Conservation (phyloP, 2,113 vertebrate genomes). For the Blennius ocellaris region DNA sequence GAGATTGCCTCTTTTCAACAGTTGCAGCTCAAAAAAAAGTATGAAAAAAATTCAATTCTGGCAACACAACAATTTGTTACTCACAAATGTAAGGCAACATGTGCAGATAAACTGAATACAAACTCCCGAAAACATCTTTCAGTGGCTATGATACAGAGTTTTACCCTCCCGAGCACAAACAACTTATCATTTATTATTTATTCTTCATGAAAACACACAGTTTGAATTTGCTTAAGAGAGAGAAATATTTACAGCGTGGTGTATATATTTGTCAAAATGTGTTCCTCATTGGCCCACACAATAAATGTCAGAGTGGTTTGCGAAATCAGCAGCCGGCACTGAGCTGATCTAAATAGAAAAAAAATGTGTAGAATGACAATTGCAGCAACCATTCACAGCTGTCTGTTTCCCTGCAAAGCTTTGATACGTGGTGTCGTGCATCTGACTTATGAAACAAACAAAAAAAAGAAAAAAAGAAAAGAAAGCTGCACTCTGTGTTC, state of each 20-base stretch:
- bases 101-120: slow-evolving; percentile 10
- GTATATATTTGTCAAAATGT: slow-evolving; percentile 2
- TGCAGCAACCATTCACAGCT: slow-evolving; percentile 13
- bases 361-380: slow-evolving; percentile 33
- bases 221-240: neutral
- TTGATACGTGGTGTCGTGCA: slow-evolving; percentile 31
- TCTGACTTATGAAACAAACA: slow-evolving; percentile 21
- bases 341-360: slow-evolving; percentile 21
- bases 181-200: slow-evolving; percentile 38
- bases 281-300: neutral
- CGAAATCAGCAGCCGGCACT: slow-evolving; percentile 5
- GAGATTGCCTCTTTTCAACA: neutral
- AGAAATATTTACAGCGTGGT: too few species aligned
- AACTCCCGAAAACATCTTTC: slow-evolving; percentile 2
- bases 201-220: slow-evolving; percentile 27
- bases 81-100: slow-evolving; percentile 28
- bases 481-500: neutral
- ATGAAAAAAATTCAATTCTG: slow-evolving; percentile 10
- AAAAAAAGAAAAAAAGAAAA: neutral
- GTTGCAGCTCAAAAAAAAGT: neutral
- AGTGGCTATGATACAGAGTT: slow-evolving; percentile 1
- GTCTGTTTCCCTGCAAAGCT: slow-evolving; percentile 17
- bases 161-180: slow-evolving; percentile 14
- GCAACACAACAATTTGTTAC: slow-evolving; percentile 44
- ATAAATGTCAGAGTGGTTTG: slow-evolving; percentile 14